Percentiles rank a stretch among this genome's conserved stretches.
These are phyloP conservation scores for Drosophila simulans DNA, from an alignment of 1,140 invertebrate genomes.

Conservation along the genomic window DNA sequence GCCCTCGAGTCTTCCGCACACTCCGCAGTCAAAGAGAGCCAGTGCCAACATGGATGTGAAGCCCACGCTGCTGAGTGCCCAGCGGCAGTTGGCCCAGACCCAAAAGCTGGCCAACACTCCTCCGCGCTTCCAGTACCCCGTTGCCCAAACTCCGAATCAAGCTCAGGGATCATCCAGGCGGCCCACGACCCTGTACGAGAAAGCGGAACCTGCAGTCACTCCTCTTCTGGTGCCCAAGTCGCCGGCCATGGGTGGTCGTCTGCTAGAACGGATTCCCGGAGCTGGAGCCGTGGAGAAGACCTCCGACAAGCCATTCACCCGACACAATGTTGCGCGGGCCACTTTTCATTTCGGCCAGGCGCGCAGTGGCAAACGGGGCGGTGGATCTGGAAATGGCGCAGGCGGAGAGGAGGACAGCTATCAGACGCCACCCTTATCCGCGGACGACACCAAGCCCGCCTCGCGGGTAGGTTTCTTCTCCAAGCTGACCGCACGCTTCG, in stretches of 20 bases:
- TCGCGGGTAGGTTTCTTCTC: slow-evolving; percentile 72
- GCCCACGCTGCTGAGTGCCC: slow-evolving; percentile 65
- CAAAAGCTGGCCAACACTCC: slow-evolving; percentile 60
- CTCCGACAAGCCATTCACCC: slow-evolving; percentile 64
- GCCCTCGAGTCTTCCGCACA: slow-evolving; percentile 29
- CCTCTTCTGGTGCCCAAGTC: slow-evolving; percentile 35
- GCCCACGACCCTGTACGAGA: slow-evolving; percentile 67
- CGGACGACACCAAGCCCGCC: slow-evolving; percentile 69
- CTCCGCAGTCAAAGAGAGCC: slow-evolving; percentile 47
- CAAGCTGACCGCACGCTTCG: slow-evolving; percentile 69
- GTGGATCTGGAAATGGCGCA: neutral
- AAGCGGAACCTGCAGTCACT: slow-evolving; percentile 37
- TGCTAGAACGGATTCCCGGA: slow-evolving; percentile 42
- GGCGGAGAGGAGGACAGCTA: slow-evolving; percentile 45
- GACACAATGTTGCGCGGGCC: slow-evolving; percentile 62
- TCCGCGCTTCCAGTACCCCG: slow-evolving; percentile 29
- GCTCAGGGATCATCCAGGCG: slow-evolving; percentile 28
- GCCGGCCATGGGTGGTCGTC: slow-evolving; percentile 42
- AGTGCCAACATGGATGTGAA: slow-evolving; percentile 51
- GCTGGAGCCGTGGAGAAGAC: slow-evolving; percentile 29
- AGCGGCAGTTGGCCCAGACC: slow-evolving; percentile 58
- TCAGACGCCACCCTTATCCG: slow-evolving; percentile 54
- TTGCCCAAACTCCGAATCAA: slow-evolving; percentile 7
- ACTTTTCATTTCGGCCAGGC: slow-evolving; percentile 76
- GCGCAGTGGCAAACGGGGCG: slow-evolving; percentile 52